Evolutionary conservation across 2,113 vertebrate genomes (phyloP), one percentile per base, ranked within the genome.

Genomic region (Proterorhinus semilunaris): DNA sequence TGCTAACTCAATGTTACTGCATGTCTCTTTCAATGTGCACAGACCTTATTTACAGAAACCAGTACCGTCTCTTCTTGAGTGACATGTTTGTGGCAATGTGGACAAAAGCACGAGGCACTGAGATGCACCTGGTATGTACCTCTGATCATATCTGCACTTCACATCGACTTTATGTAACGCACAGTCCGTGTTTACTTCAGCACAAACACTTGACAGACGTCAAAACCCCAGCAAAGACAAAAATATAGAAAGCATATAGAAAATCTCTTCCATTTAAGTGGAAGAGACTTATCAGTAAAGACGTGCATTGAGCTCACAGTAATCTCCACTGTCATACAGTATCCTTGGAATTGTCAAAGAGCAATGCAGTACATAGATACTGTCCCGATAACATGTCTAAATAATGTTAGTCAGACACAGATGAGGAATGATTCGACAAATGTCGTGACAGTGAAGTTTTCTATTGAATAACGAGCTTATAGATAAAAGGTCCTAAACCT

Each of bases 81-180:
- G 72, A 70, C 80, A 79, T 74, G 80, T 87, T 86, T 84, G 65
- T 67, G 57, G 62, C 54, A 65, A 13, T n/a, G 36, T 52, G 53
- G 45, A 44, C 8, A 0, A 10, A 46, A 62, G 21, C 52, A 65
- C 63, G 72, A 71, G 69, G 80, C 17, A 58, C 5, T 52, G 45
- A 46, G 58, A 80, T 46, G 5, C 62, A 61, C 53, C 6, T 59
- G 13, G 54, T 53, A 69, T 77, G 69, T 46, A 21, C 64, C 72
- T 48, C 9, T 72, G 65, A 69, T 59, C 17, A 50, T 63, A 87
- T 86, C 81, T 86, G 13, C 10, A 57, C 36, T 65, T 27, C 6
- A 62, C 46, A 84, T 87, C 86, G 66, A 45, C 3, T 67, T 84
- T 81, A 75, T 42, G n/a, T 70, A 85, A 85, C 27, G 4, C 27